phyloP scores from a whole-genome alignment of 1,140 invertebrate genomes.

The Diploscapter pachys region DNA sequence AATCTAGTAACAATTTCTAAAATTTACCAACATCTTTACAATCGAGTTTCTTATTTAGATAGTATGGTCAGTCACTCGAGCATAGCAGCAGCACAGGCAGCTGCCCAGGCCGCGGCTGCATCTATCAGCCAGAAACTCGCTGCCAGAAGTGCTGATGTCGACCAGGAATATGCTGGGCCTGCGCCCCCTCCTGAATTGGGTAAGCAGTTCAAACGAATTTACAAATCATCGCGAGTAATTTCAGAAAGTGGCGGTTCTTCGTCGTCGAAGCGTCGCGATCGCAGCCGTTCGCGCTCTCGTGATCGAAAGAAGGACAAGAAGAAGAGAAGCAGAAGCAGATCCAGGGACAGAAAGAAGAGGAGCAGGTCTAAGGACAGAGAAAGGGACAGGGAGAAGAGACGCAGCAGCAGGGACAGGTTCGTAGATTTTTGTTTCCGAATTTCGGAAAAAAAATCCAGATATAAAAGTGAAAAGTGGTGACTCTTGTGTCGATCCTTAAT shows the following conservation, averaged over 20 bases:
- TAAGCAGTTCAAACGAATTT: too few relatives aligned
- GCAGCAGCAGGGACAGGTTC: conserved; percentile 12
- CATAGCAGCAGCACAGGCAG: too few relatives aligned
- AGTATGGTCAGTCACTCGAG: too few relatives aligned
- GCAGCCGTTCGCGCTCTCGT: conserved; percentile 37
- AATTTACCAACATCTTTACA: too few relatives aligned
- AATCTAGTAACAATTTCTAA: too few relatives aligned
- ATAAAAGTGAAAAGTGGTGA: not conserved
- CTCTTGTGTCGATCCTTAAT: not conserved
- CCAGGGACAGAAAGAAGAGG: conserved; percentile 20
- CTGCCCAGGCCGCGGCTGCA: too few relatives aligned
- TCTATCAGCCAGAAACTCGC: too few relatives aligned
- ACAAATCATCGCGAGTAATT: too few relatives aligned
- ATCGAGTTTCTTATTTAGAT: too few relatives aligned
- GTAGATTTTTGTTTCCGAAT: conserved; percentile 5
- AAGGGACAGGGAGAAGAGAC: conserved; percentile 24
- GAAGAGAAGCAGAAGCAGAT: conserved; percentile 12
- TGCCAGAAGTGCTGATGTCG: too few relatives aligned
- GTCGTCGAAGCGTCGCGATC: conserved; percentile 10
- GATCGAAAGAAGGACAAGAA: conserved; percentile 31
- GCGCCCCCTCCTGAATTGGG: conserved; percentile 18
- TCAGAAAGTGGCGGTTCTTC: too few relatives aligned
- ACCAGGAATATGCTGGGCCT: not conserved
- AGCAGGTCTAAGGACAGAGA: conserved; percentile 30
- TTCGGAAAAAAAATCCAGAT: conserved; percentile 4